Evolutionary conservation across 2,113 vertebrate species (phyloP).

Genomic region (Thamnophis sirtalis): DNA sequence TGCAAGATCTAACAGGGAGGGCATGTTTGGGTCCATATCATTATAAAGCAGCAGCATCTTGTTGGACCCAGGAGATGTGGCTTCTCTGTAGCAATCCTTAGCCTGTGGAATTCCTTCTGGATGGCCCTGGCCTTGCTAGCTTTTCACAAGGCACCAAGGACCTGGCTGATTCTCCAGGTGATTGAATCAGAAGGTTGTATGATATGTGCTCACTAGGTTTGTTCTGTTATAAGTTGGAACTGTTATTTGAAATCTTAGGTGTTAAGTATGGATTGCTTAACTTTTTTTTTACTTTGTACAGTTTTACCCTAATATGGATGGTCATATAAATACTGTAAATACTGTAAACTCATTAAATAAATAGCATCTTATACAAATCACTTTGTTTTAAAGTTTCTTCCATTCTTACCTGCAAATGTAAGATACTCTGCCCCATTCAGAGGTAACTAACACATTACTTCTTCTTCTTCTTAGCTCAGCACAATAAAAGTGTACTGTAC

Average conservation of each 20-base stretch:
- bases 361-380: neutral
- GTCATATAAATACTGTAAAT: neutral
- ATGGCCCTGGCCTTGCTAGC: neutral
- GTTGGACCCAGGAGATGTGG: neutral
- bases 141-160: neutral
- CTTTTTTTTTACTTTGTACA: neutral
- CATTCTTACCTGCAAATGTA: neutral
- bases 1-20: neutral
- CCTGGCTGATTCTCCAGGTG: neutral
- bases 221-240: neutral
- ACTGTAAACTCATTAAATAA: neutral
- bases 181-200: neutral
- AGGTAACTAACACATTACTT: neutral
- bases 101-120: neutral
- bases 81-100: neutral
- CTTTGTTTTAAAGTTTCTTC: neutral
- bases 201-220: neutral
- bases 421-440: neutral
- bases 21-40: neutral
- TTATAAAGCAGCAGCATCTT: neutral
- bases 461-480: neutral
- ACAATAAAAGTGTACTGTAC: neutral
- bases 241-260: neutral
- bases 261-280: neutral
- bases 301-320: neutral